Conservation (phyloP, 2,888 invertebrate genomes). For the Athripsodes cinereus region DNA sequence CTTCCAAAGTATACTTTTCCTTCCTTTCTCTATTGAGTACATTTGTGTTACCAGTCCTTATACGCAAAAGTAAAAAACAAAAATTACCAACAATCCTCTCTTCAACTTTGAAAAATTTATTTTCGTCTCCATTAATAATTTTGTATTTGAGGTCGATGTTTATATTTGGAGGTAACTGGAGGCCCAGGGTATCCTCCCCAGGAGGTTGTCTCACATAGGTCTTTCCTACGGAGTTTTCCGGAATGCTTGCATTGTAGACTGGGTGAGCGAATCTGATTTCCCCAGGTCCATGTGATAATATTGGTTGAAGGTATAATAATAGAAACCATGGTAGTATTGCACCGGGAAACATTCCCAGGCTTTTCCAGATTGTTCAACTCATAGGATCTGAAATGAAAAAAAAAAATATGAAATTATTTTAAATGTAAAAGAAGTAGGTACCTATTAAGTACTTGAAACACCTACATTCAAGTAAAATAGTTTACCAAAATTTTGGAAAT, state of each 20-base stretch:
- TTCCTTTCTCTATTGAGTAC: constrained; percentile 91
- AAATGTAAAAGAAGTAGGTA: too few species aligned
- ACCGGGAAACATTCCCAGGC: constrained; percentile 27
- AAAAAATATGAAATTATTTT: too few species aligned
- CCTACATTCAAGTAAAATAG: too few species aligned
- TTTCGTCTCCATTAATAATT: constrained; percentile 81
- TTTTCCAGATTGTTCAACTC: constrained; percentile 23
- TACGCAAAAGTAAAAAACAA: constrained; percentile 85
- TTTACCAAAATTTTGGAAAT: too few species aligned
- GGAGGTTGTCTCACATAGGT: constrained; percentile 71
- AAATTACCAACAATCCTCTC: constrained; percentile 87
- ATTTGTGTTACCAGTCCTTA: constrained; percentile 78
- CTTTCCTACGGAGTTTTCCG: constrained; percentile 88
- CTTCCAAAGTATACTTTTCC: constrained; percentile 72
- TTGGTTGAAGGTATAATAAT: constrained; percentile 16
- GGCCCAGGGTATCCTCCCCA: constrained; percentile 75
- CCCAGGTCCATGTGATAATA: constrained; percentile 17
- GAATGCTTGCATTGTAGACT: constrained; percentile 81
- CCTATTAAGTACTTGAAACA: too few species aligned
- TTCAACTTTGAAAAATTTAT: constrained; percentile 90
- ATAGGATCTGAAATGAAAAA: constrained; percentile 24
- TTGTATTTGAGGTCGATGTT: constrained; percentile 65
- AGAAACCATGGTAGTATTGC: constrained; percentile 22
- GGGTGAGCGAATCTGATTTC: constrained; percentile 61
- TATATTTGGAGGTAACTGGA: constrained; percentile 45